Conservation (phyloP, 2,888 invertebrate genomes). For the Apoderus coryli region DNA sequence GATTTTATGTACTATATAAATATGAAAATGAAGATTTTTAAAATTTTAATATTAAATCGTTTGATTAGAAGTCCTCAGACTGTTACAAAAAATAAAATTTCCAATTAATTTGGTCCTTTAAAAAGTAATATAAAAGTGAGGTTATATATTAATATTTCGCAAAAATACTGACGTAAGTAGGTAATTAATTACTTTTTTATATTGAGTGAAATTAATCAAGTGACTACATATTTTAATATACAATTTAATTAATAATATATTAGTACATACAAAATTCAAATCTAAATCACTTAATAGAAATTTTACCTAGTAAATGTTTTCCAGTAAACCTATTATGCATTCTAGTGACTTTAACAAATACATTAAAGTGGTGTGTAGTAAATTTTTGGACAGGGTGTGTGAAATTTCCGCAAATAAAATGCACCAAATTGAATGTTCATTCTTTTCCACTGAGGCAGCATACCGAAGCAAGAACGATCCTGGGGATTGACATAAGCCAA, state of each 20-base stretch:
- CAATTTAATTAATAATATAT: too few relatives aligned
- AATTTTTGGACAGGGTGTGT: conserved; percentile 25
- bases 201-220: too few relatives aligned
- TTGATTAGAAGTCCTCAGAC: conserved; percentile 33
- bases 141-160: too few relatives aligned
- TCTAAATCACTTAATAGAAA: too few relatives aligned
- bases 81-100: conserved; percentile 18
- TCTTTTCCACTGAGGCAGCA: conserved; percentile 18
- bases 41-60: conserved; percentile 28
- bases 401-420: conserved; percentile 31
- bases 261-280: too few relatives aligned
- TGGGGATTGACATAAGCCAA: conserved; percentile 42
- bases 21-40: conserved; percentile 31
- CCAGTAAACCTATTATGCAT: conserved; percentile 24
- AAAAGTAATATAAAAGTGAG: too few relatives aligned
- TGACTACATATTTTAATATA: conserved; percentile 6
- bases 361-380: conserved; percentile 20
- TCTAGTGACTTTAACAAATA: conserved; percentile 23
- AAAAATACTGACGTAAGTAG: too few relatives aligned
- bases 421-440: conserved; percentile 26
- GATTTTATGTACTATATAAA: conserved; percentile 1
- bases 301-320: conserved; percentile 13
- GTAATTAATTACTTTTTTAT: too few relatives aligned
- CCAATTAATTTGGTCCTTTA: not conserved
- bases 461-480: conserved; percentile 36